Percentiles rank a stretch among this genome's conserved stretches.
Conservation (phyloP, 2,888 invertebrate genomes). For the Anoplius nigerrimus region DNA sequence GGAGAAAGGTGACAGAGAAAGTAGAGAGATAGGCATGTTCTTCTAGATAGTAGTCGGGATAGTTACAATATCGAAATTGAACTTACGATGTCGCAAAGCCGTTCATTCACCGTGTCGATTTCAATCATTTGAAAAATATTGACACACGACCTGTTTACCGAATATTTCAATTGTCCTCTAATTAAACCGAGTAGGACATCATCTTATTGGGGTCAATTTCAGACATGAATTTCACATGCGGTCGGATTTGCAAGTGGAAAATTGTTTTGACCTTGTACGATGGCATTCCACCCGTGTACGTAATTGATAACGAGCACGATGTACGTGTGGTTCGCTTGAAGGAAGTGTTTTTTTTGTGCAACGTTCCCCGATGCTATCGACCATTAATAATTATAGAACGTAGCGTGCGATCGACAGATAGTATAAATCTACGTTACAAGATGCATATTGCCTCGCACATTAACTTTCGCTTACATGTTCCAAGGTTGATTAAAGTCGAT, state of each 20-base stretch:
- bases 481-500: not conserved
- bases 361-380: not conserved
- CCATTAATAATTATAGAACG: not conserved
- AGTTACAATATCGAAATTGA: too few relatives aligned
- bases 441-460: too few relatives aligned
- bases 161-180: constrained; percentile 20
- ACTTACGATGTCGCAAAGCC: too few relatives aligned
- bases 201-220: constrained; percentile 23
- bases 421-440: not conserved
- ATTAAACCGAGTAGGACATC: constrained; percentile 18
- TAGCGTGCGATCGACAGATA: not conserved
- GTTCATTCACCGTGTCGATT: too few relatives aligned
- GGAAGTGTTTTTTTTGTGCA: not conserved
- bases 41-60: too few relatives aligned
- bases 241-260: constrained; percentile 27
- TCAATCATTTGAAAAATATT: too few relatives aligned
- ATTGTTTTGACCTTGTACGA: constrained; percentile 24
- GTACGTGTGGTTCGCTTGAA: not conserved
- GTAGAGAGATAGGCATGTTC: too few relatives aligned
- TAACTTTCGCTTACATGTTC: too few relatives aligned
- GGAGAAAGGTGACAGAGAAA: too few relatives aligned
- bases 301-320: constrained; percentile 18
- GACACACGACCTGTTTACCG: constrained; percentile 30
- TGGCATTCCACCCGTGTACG: constrained; percentile 13
- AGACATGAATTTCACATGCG: constrained; percentile 19